Evolutionary conservation across 2,888 invertebrate species (phyloP).

Genomic region (Didymodactylos carnosus): DNA sequence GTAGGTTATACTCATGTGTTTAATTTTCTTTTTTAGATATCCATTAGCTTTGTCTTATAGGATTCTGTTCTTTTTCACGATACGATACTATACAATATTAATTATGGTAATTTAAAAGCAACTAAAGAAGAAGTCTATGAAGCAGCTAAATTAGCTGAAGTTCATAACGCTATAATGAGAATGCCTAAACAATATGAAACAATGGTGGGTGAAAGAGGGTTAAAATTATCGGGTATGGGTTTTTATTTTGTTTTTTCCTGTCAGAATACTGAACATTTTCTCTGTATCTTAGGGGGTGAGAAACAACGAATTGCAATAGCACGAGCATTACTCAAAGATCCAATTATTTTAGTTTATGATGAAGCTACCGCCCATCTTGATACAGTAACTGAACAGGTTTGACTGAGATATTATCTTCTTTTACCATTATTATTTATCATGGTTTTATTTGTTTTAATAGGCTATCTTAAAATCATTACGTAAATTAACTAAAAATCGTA

Average conservation of each 20-base stretch:
- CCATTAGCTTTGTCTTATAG: constrained; percentile 36
- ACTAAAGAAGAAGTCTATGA: constrained; percentile 51
- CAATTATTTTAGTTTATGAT: constrained; percentile 81
- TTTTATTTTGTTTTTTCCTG: too few species aligned
- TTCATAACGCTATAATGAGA: constrained; percentile 59
- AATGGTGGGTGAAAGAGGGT: constrained; percentile 78
- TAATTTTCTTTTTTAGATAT: not conserved
- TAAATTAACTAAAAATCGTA: constrained; percentile 6
- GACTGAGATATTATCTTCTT: not conserved
- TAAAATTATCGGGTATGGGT: constrained; percentile 58
- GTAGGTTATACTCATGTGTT: constrained; percentile 32
- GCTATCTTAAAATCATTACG: constrained; percentile 3
- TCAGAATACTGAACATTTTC: too few species aligned
- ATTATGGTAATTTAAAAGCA: constrained; percentile 67
- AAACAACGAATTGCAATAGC: constrained; percentile 96
- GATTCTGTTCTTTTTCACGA: constrained; percentile 94
- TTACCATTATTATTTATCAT: not conserved
- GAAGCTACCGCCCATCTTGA: constrained; percentile 94
- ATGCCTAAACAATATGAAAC: constrained; percentile 46
- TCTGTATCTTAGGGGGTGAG: constrained; percentile 51
- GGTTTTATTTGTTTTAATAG: not conserved
- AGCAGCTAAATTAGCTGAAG: constrained; percentile 75
- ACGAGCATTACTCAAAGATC: constrained; percentile 74
- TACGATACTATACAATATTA: constrained; percentile 70
- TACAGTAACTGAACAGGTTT: constrained; percentile 78